Evolutionary conservation across 2,888 invertebrate species (phyloP).

Genomic region (Pycnomerus fuliginosus): DNA sequence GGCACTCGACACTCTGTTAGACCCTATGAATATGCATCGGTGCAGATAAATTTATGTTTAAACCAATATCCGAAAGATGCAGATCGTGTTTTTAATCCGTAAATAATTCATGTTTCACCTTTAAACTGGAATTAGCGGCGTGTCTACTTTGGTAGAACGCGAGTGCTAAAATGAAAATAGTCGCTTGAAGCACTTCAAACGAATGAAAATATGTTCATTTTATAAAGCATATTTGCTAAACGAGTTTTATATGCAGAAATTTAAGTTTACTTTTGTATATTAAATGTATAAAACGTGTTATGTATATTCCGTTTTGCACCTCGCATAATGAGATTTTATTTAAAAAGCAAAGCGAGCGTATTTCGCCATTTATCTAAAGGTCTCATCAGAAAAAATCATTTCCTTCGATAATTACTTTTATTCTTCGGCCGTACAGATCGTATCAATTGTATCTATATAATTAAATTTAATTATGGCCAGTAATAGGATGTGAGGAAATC

Average conservation of each 20-base stretch:
- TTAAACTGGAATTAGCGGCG: slow-evolving; percentile 26
- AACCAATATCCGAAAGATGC: too few relatives aligned
- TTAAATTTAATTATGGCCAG: slow-evolving; percentile 42
- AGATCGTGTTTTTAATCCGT: slow-evolving; percentile 12
- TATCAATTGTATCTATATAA: slow-evolving; percentile 41
- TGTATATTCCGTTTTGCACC: slow-evolving; percentile 38
- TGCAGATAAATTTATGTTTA: too few relatives aligned
- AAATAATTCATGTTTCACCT: slow-evolving; percentile 26
- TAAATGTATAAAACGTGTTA: slow-evolving; percentile 40
- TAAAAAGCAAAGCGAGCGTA: slow-evolving; percentile 10
- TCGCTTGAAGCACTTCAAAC: slow-evolving; percentile 32
- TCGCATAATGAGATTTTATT: slow-evolving; percentile 18
- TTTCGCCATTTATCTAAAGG: slow-evolving; percentile 15
- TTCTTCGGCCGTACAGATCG: slow-evolving; percentile 35
- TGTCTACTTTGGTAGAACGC: slow-evolving; percentile 23
- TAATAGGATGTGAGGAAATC: slow-evolving; percentile 41
- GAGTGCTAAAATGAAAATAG: slow-evolving; percentile 31
- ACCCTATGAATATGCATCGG: too few relatives aligned
- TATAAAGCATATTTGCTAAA: slow-evolving; percentile 40
- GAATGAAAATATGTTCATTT: slow-evolving; percentile 41
- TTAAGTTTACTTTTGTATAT: slow-evolving; percentile 37
- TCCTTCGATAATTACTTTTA: slow-evolving; percentile 40
- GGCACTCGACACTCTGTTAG: too few relatives aligned
- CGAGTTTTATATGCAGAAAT: slow-evolving; percentile 41
- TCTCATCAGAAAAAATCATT: slow-evolving; percentile 30